Conservation (phyloP, 2,888 invertebrate species). For the Xanthia icteritia region DNA sequence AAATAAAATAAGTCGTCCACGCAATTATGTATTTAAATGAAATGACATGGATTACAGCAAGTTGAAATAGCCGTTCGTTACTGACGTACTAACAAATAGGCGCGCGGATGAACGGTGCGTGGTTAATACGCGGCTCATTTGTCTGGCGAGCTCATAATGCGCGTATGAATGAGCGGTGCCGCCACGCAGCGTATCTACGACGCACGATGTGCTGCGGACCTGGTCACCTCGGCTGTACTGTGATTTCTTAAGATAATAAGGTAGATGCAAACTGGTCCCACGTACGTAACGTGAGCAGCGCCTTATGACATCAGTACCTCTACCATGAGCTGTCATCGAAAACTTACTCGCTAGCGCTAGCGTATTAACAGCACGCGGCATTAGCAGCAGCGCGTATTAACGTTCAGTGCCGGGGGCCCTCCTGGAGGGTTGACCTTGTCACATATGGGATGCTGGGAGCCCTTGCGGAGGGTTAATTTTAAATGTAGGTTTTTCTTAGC, state of each 20-base stretch:
- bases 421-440: no score
- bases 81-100: conserved; percentile 1
- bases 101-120: neutral
- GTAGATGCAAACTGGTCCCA: neutral
- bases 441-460: no score
- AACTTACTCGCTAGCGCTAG: no score
- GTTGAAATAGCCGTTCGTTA: conserved; percentile 9
- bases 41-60: conserved; percentile 6
- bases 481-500: no score
- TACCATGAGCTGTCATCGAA: no score
- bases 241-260: neutral
- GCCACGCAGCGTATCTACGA: neutral
- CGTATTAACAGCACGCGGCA: no score
- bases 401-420: no score
- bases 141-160: conserved; percentile 32
- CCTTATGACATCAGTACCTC: no score
- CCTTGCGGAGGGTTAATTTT: no score
- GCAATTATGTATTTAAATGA: conserved; percentile 20
- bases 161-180: conserved; percentile 30
- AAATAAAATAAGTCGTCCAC: neutral
- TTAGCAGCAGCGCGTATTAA: no score
- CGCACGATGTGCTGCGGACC: no score
- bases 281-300: neutral
- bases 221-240: neutral
- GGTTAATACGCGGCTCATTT: conserved; percentile 18